A percentile compares a stretch with the other conserved stretches of the same genome.
phyloP scores from a whole-genome alignment of 2,113 vertebrate species.

The Amphiprion ocellaris region DNA sequence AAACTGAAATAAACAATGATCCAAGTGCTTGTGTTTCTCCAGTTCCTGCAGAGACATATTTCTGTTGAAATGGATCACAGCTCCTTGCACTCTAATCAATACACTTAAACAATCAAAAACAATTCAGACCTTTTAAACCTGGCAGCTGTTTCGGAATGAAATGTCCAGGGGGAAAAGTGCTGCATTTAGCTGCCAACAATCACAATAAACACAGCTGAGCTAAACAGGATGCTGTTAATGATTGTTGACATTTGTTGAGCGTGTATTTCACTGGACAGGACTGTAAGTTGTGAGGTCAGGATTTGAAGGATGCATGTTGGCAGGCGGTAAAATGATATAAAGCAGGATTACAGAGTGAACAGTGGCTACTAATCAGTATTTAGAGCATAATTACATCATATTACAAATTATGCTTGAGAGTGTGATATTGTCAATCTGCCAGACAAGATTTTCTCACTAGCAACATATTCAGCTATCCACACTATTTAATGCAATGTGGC shows the following conservation, averaged over 20 bases:
- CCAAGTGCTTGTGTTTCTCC: too few species aligned
- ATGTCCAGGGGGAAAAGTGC: slow-evolving; percentile 37
- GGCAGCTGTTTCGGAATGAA: slow-evolving; percentile 52
- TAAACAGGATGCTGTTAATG: slow-evolving; percentile 50
- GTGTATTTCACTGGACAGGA: slow-evolving; percentile 33
- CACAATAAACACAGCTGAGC: slow-evolving; percentile 59
- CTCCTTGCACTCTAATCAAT: slow-evolving; percentile 51
- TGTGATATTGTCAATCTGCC: slow-evolving; percentile 67
- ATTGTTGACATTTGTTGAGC: slow-evolving; percentile 56
- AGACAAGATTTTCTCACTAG: slow-evolving; percentile 54
- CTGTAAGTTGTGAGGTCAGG: slow-evolving; percentile 55
- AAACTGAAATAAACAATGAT: too few species aligned
- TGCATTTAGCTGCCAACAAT: slow-evolving; percentile 56
- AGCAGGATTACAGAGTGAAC: slow-evolving; percentile 61
- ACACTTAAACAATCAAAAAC: slow-evolving; percentile 36
- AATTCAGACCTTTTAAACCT: slow-evolving; percentile 34
- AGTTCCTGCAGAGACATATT: background rate
- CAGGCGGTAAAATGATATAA: slow-evolving; percentile 66
- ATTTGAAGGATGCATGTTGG: slow-evolving; percentile 65
- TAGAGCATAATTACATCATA: slow-evolving; percentile 56
- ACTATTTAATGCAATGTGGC: slow-evolving; percentile 29
- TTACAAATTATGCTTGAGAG: slow-evolving; percentile 58
- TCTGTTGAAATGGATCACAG: slow-evolving; percentile 31
- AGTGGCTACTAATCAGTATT: slow-evolving; percentile 61
- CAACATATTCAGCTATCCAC: slow-evolving; percentile 30